Evolutionary conservation across 2,888 invertebrate genomes (phyloP).

Genomic region (Napeogenes inachia): DNA sequence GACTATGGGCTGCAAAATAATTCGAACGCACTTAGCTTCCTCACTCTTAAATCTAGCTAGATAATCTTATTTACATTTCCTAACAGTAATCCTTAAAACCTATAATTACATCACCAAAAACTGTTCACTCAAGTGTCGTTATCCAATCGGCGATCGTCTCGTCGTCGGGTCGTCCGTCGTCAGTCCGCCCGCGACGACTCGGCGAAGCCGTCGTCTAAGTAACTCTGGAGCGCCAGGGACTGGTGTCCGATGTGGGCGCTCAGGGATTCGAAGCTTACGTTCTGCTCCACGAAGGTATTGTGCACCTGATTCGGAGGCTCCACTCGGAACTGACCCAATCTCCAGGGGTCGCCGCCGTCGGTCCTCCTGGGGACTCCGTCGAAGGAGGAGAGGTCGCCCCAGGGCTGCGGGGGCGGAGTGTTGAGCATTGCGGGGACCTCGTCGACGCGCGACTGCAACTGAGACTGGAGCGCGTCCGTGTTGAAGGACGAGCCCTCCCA

Average conservation of each 20-base stretch:
- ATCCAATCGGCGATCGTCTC: neutral
- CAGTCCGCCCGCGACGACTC: conserved; percentile 68
- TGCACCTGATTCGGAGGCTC: conserved; percentile 62
- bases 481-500: conserved; percentile 53
- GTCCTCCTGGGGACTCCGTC: conserved; percentile 46
- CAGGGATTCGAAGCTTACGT: conserved; percentile 59
- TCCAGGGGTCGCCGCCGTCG: conserved; percentile 60
- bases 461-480: conserved; percentile 35
- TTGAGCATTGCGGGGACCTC: conserved; percentile 49
- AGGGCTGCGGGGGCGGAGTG: conserved; percentile 58
- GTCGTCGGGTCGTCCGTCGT: conserved; percentile 33
- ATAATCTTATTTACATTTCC: conserved; percentile 72
- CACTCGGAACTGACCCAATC: conserved; percentile 62
- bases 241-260: conserved; percentile 49
- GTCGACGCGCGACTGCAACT: conserved; percentile 40
- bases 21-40: conserved; percentile 66
- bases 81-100: conserved; percentile 66
- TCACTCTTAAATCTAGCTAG: conserved; percentile 65
- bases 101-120: conserved; percentile 51
- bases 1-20: conserved; percentile 70
- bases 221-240: conserved; percentile 52
- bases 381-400: conserved; percentile 59
- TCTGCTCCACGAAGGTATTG: conserved; percentile 64
- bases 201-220: conserved; percentile 60
- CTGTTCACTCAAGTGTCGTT: conserved; percentile 16